Percentiles rank a stretch among this genome's conserved stretches.
Evolutionary conservation across 2,113 vertebrate species (phyloP).

Genomic region (Tragelaphus strepsiceros): DNA sequence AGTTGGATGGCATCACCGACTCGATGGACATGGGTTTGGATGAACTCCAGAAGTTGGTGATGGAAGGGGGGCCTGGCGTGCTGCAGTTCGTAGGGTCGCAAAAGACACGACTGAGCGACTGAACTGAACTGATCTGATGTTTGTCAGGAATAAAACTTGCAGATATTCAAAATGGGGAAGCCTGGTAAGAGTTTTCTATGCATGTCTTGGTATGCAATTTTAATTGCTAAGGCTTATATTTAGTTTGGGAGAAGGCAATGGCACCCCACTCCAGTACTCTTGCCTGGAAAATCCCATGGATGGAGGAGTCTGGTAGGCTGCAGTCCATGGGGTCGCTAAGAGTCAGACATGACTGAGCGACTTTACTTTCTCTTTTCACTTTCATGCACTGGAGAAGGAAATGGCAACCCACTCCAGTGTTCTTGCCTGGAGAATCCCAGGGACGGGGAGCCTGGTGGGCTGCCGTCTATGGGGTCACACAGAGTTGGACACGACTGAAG

Average conservation of each 20-base stretch:
- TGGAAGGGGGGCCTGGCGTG: background rate
- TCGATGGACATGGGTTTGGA: background rate
- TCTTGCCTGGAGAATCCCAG: too few relatives aligned
- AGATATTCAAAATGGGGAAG: background rate
- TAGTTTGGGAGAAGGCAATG: background rate
- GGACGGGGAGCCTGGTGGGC: too few relatives aligned
- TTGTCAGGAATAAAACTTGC: constrained; percentile 26
- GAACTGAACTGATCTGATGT: background rate
- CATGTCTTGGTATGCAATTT: background rate
- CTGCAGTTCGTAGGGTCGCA: background rate
- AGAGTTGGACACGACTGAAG: too few relatives aligned
- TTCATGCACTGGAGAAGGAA: too few relatives aligned
- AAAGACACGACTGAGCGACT: background rate
- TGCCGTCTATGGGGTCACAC: too few relatives aligned
- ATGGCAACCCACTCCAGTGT: too few relatives aligned
- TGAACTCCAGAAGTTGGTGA: background rate
- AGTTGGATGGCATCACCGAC: background rate
- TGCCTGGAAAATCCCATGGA: too few relatives aligned
- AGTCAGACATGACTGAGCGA: too few relatives aligned
- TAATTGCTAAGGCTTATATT: constrained; percentile 5
- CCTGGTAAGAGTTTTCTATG: background rate
- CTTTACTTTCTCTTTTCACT: too few relatives aligned
- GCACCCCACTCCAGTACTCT: too few relatives aligned
- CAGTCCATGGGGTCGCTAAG: too few relatives aligned
- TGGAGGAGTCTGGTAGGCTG: too few relatives aligned